phyloP scores from a whole-genome alignment of 2,888 invertebrate genomes.

The Nomada fucata region DNA sequence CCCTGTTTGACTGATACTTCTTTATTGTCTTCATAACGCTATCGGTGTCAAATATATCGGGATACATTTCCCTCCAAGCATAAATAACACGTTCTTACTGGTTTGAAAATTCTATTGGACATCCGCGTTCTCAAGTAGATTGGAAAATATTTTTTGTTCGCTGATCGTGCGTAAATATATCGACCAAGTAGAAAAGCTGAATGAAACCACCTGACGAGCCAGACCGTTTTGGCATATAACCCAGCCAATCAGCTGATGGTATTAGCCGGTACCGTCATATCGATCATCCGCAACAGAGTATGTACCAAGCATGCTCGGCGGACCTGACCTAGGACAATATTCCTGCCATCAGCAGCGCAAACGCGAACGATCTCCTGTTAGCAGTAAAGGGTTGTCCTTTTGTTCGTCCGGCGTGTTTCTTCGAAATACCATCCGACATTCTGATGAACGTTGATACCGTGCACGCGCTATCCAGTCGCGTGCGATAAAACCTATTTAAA shows the following conservation, averaged over 20 bases:
- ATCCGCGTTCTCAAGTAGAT: no score
- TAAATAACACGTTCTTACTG: neutral
- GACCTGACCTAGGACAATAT: slow-evolving; percentile 57
- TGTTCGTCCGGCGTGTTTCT: neutral
- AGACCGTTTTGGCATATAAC: slow-evolving; percentile 64
- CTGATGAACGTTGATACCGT: neutral
- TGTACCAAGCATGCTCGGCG: slow-evolving; percentile 49
- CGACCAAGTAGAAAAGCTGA: slow-evolving; percentile 67
- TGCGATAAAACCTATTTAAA: slow-evolving; percentile 1
- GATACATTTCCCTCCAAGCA: neutral
- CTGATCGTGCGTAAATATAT: neutral
- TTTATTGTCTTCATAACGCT: no score
- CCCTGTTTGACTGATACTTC: neutral
- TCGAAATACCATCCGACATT: neutral
- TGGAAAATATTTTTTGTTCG: neutral
- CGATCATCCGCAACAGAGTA: slow-evolving; percentile 40
- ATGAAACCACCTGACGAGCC: slow-evolving; percentile 73
- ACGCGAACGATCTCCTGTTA: slow-evolving; percentile 30
- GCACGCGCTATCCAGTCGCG: neutral
- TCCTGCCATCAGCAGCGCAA: slow-evolving; percentile 22
- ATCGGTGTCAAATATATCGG: no score
- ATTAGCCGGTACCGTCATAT: slow-evolving; percentile 49
- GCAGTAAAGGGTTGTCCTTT: neutral
- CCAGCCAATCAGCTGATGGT: slow-evolving; percentile 69
- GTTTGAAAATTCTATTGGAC: no score